These are phyloP conservation scores for Globicephala melas DNA, from an alignment of 2,113 vertebrate genomes.

Conservation along the genomic window DNA sequence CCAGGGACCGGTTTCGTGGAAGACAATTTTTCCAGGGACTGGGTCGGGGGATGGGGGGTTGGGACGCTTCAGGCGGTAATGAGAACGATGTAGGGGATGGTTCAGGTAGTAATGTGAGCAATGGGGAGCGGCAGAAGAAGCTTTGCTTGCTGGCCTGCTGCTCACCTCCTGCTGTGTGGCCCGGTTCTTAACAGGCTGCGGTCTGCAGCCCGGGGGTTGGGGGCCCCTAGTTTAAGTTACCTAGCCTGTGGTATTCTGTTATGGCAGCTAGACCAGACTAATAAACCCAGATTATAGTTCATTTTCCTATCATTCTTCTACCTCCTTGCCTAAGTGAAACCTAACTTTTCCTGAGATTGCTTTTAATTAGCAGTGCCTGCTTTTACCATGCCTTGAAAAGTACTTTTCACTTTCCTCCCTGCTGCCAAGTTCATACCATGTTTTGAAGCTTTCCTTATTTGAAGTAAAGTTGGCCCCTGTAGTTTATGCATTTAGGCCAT, in stretches of 20 bases:
- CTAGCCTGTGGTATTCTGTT: neutral
- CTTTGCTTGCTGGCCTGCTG: too few species aligned
- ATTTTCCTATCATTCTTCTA: neutral
- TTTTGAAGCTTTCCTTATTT: neutral
- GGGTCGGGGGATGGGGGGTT: fast-evolving
- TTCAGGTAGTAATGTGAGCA: too few species aligned
- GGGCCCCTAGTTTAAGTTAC: too few species aligned
- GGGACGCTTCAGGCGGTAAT: too few species aligned
- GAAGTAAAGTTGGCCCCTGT: neutral
- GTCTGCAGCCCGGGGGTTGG: too few species aligned
- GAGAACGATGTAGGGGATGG: too few species aligned
- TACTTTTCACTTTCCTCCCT: neutral
- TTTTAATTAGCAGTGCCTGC: neutral
- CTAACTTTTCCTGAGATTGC: neutral
- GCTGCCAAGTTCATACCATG: neutral
- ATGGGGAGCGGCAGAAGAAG: too few species aligned
- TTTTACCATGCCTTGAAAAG: neutral
- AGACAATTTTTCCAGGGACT: too few species aligned
- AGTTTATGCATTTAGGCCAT: neutral
- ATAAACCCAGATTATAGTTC: neutral
- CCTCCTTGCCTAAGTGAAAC: neutral
- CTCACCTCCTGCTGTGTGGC: too few species aligned
- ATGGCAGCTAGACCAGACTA: neutral
- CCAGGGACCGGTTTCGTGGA: too few species aligned
- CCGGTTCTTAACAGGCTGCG: too few species aligned